phyloP scores from a whole-genome alignment of 2,888 invertebrate genomes.

The Nematopogon swammerdamellus region DNA sequence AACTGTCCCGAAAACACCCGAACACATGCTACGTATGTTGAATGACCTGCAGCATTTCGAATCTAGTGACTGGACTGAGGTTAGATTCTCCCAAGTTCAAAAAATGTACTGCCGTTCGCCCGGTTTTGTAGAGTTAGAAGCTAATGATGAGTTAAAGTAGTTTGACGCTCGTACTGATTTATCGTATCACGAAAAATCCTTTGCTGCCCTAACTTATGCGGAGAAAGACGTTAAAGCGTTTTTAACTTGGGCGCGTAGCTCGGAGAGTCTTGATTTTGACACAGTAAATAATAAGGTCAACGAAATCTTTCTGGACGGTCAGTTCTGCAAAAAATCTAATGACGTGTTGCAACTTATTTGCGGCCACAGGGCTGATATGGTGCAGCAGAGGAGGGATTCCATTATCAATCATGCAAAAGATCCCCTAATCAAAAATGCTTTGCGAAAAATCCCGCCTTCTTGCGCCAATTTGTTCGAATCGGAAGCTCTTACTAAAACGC shows the following conservation, averaged over 20 bases:
- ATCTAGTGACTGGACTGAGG: neutral
- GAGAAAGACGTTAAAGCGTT: too few relatives aligned
- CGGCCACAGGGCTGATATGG: neutral
- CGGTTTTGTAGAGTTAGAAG: neutral
- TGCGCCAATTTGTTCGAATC: neutral
- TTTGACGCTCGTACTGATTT: neutral
- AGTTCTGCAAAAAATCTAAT: neutral
- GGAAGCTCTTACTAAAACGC: neutral
- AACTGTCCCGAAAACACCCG: too few relatives aligned
- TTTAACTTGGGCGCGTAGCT: too few relatives aligned
- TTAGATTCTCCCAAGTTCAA: neutral
- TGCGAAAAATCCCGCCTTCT: conserved; percentile 1
- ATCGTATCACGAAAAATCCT: too few relatives aligned
- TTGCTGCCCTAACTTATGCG: too few relatives aligned
- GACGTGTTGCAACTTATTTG: conserved; percentile 1
- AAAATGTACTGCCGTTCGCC: conserved; percentile 1
- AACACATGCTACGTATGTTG: too few relatives aligned
- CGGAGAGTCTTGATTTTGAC: too few relatives aligned
- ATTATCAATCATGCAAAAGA: neutral
- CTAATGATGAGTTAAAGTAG: neutral
- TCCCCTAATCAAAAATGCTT: neutral
- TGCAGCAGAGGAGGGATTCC: neutral
- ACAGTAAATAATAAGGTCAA: too few relatives aligned
- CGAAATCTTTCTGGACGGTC: neutral
- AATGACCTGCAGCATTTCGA: too few relatives aligned